Evolutionary conservation across 2,113 vertebrate genomes (phyloP), one percentile per base, ranked within the genome.

Genomic region (Sclerurus mexicanus): DNA sequence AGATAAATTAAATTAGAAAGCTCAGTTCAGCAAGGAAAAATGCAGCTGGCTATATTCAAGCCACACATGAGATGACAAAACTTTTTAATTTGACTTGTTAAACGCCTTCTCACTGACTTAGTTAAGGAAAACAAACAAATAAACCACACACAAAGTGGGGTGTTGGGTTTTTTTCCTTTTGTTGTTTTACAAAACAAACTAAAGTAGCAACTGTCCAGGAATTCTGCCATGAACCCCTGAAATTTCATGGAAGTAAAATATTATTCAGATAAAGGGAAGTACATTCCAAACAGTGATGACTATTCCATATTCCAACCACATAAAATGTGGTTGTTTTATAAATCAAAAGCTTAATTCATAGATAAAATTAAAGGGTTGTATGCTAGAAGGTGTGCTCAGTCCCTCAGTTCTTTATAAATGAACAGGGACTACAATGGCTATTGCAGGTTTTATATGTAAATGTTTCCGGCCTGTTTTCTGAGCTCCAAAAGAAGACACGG

Each of bases 61-160:
- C 9, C 74, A 69, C 66, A 90, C 12, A 22, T 8, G 37, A 72
- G 42, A 62, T 30, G 52, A 53, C 33, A 56, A 55, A 71, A 40
- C 44, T 87, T 97, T 91, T 80, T 47, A 20, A 44, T 96, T 90
- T 91, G 44, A 42, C 42, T 87, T 95, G 39, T 85, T 94, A 86
- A 89, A 39, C 7, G 44, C 14, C 27, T 80, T 47, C 50, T 85
- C 25, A 15, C 23, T 62, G 22, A 33, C 3, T 58, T 40, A 14
- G 4, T 9, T 44, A 20, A 12, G 5, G 10, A 37, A 74, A 53
- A 44, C 18, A 23, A 55, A 13, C 24, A 16, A 42, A 4, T 7
- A 28, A 13, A 53, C 27, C 28, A 78, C 6, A 72, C 20, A 24
- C 8, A 0, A 3, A 42, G 39, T 39, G 27, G 37, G 16, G 37